Base-by-base conservation (phyloP, 30 jellyfish, hydroid and myxozoan species). In the Morbakka virulenta region DNA sequence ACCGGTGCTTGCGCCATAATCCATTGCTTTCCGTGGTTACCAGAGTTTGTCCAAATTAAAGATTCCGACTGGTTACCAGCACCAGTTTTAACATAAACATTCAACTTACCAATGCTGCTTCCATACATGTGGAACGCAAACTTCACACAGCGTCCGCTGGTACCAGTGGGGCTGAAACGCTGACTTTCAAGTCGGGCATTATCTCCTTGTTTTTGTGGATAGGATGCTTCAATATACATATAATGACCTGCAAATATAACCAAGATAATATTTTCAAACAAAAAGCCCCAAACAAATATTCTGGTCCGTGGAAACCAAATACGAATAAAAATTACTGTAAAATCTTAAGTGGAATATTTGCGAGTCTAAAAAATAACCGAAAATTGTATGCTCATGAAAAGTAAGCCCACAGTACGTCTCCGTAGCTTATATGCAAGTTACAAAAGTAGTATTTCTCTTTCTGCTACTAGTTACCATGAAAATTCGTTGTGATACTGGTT, bases 41-140 rank as follows among this genome's bases (percentile, higher is more conserved):
- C 98, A 4, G 98, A 91, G n/a, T 75, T 87, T 0, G 81, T 75
- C 98, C 98, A 91, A 4, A 91, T 80, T 63, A 84, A 35, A 20
- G 96, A 71, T 32, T 91, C 98, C 20, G 96, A 78, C 35, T 81
- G 87, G 69, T 89, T 89, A 82, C 92, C 73, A 28, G 96, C 31
- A 79, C 68, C 87, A 6, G 91, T 79, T 61, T 85, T 84, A n/a
- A 84, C 92, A 35, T 74, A 79, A 27, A 91, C 88, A 72, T 91
- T 91, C 74, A 91, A 65, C 9, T 94, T 76, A 41, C 98, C 98
- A 71, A 91, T 85, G 1, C 95, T 24, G 13, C 89, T 69, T n/a
- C 97, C 97, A 76, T 62, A 83, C 97, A 89, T 82, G 83, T 89
- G 97, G 82, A 94, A 68, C 0, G 84, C 89, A 67, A 89, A 89